phyloP scores from a whole-genome alignment of 2,113 vertebrate genomes.

The Panthera leo region DNA sequence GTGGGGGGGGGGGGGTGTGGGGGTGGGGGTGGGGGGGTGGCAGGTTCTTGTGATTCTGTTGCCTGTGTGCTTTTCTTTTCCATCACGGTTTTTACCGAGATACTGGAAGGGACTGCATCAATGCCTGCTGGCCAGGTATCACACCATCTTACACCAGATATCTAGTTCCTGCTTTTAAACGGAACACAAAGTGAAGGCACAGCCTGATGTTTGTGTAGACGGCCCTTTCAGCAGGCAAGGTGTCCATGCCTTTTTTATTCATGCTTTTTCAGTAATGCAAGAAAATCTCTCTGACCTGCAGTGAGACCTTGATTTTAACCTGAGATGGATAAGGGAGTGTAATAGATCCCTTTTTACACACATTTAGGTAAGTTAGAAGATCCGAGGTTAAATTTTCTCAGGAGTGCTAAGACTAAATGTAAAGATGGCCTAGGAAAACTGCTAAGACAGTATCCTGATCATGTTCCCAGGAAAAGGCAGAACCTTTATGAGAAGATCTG shows the following conservation, averaged over 20 bases:
- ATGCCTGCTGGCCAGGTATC: not conserved
- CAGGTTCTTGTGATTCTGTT: not conserved
- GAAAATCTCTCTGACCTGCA: not conserved
- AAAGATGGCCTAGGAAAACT: not conserved
- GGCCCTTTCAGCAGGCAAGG: not conserved
- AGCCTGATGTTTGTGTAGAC: not conserved
- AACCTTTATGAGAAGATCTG: not conserved
- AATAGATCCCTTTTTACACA: not conserved
- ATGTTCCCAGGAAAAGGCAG: not conserved
- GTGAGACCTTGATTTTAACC: not conserved
- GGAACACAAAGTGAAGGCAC: not conserved
- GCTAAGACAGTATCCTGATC: not conserved
- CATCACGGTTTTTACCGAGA: not conserved
- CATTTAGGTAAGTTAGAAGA: not conserved
- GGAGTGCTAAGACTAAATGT: not conserved
- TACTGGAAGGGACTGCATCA: not conserved
- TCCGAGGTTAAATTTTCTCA: not conserved
- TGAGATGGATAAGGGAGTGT: not conserved
- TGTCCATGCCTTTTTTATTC: not conserved
- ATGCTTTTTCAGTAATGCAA: not conserved
- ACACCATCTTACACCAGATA: not conserved
- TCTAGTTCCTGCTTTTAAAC: not conserved
- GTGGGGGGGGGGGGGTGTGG: fast-evolving
- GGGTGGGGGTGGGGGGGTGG: too few species aligned
- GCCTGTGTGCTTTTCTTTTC: not conserved